Percentiles rank a stretch among this genome's conserved stretches.
These are phyloP conservation scores for Auanema sp. DNA, from an alignment of 2,888 invertebrate genomes.

Conservation along the genomic window DNA sequence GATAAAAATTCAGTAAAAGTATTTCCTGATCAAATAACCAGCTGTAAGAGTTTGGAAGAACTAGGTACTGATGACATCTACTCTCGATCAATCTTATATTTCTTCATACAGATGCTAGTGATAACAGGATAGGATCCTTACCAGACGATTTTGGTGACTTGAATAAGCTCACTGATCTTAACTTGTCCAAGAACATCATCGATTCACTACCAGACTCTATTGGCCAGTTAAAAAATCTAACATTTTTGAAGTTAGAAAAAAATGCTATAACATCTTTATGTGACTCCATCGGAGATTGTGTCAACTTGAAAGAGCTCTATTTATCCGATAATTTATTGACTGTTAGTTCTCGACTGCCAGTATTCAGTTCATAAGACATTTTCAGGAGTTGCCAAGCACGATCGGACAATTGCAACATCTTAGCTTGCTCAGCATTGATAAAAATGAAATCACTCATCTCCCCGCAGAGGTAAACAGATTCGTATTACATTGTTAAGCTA, in stretches of 20 bases:
- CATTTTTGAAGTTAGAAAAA: constrained; percentile 86
- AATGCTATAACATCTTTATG: constrained; percentile 67
- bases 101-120: constrained; percentile 81
- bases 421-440: constrained; percentile 93
- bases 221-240: constrained; percentile 85
- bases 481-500: too few relatives aligned
- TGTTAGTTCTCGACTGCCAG: too few relatives aligned
- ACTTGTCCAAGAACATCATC: constrained; percentile 91
- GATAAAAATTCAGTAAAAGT: constrained; percentile 94
- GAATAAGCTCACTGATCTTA: constrained; percentile 86
- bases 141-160: constrained; percentile 94
- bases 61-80: constrained; percentile 10
- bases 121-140: constrained; percentile 87
- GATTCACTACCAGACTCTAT: constrained; percentile 80
- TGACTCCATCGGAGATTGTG: constrained; percentile 75
- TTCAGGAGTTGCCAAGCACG: constrained; percentile 51
- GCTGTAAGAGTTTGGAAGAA: constrained; percentile 28
- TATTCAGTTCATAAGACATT: too few relatives aligned
- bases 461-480: constrained; percentile 74
- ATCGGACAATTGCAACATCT: constrained; percentile 88
- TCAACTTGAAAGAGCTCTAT: constrained; percentile 90
- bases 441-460: constrained; percentile 86
- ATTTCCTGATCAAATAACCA: constrained; percentile 75
- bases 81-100: too few relatives aligned
- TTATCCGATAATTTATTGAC: constrained; percentile 85